Conservation (phyloP, 1,140 invertebrate species). For the Littorina saxatilis region DNA sequence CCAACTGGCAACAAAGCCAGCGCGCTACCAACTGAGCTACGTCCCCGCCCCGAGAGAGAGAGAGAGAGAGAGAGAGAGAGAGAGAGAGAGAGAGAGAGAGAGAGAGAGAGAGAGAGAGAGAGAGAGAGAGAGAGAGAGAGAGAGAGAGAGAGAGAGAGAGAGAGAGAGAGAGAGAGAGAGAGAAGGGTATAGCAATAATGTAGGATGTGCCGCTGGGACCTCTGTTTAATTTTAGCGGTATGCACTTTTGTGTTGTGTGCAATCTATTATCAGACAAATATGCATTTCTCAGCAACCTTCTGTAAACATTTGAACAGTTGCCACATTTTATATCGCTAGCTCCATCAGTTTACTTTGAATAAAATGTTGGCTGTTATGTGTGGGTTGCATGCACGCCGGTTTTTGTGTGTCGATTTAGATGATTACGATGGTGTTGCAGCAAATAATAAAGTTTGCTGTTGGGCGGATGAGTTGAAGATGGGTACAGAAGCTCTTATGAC, state of each 20-base stretch:
- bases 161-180: background rate
- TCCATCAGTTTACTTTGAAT: background rate
- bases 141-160: background rate
- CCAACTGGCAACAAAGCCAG: too few species aligned
- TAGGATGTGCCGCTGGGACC: too few species aligned
- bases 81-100: background rate
- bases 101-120: too few species aligned
- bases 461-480: background rate
- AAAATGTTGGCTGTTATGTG: too few species aligned
- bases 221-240: background rate
- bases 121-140: too few species aligned
- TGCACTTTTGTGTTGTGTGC: background rate
- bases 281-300: background rate
- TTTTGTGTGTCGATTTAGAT: too few species aligned
- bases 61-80: background rate
- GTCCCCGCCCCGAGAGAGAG: too few species aligned
- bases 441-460: background rate
- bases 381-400: background rate
- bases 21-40: too few species aligned
- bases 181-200: background rate
- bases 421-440: too few species aligned
- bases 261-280: background rate
- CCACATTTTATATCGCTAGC: background rate
- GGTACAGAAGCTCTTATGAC: background rate
- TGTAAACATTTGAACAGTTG: background rate